A percentile compares a stretch with the other conserved stretches of the same genome.
Conservation (phyloP, 2,888 invertebrate species). For the Branchellion lobata region DNA sequence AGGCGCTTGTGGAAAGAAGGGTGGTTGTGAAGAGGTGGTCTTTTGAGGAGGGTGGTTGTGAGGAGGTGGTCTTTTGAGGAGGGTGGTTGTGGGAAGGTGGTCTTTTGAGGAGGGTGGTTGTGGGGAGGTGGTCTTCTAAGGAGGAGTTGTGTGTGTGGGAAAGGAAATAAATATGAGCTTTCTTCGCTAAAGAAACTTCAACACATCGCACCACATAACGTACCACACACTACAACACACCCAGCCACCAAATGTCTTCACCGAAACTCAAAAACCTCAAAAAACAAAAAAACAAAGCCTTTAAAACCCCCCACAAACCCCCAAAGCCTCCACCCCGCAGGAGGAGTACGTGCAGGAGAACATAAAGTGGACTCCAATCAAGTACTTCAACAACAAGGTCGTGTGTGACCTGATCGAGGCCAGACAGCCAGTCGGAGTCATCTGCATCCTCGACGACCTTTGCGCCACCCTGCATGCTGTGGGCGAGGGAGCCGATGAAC, state of each 20-base stretch:
- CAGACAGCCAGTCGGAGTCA: conserved; percentile 68
- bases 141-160: no score
- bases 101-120: not conserved
- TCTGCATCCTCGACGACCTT: conserved; percentile 71
- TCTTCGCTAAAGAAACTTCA: no score
- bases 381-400: conserved; percentile 73
- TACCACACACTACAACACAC: no score
- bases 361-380: conserved; percentile 71
- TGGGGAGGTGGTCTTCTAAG: no score
- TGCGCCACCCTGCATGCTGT: conserved; percentile 73
- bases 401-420: conserved; percentile 73
- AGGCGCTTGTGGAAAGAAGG: not conserved
- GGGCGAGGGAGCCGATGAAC: conserved; percentile 65
- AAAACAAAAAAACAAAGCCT: no score
- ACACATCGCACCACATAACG: no score
- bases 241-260: no score
- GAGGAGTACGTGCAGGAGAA: conserved; percentile 72
- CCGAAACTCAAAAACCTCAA: no score
- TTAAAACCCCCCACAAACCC: no score
- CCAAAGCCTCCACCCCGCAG: conserved; percentile 58
- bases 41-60: not conserved
- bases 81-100: not conserved
- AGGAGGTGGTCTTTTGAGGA: no score
- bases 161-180: no score
- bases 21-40: not conserved